These are phyloP conservation scores for Actias luna DNA, from an alignment of 2,888 invertebrate genomes.

Conservation along the genomic window DNA sequence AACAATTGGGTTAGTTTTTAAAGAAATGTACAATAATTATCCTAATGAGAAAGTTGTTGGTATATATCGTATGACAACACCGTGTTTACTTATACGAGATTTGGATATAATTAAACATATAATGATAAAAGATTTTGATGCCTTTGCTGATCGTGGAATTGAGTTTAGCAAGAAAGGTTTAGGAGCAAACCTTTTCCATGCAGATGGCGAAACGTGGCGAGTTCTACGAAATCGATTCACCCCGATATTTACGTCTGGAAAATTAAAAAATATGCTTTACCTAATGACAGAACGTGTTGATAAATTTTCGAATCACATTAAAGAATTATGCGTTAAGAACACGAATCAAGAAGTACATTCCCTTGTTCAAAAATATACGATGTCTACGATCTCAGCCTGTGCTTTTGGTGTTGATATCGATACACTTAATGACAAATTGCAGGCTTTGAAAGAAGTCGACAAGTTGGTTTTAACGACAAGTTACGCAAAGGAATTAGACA, in stretches of 20 bases:
- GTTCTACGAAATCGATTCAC: constrained; percentile 22
- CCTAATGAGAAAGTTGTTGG: constrained; percentile 57
- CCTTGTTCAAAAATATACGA: constrained; percentile 43
- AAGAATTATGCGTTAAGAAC: constrained; percentile 21
- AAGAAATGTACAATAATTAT: constrained; percentile 44
- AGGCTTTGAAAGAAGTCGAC: constrained; percentile 27
- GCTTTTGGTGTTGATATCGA: constrained; percentile 51
- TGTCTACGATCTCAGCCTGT: constrained; percentile 45
- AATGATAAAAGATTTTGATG: constrained; percentile 56
- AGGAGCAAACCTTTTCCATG: constrained; percentile 21
- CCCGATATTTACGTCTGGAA: constrained; percentile 22
- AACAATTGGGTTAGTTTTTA: constrained; percentile 32
- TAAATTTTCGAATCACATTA: constrained; percentile 37
- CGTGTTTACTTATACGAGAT: constrained; percentile 48
- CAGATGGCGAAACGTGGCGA: constrained; percentile 21
- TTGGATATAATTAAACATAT: constrained; percentile 53
- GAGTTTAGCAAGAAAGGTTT: constrained; percentile 35
- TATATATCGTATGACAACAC: constrained; percentile 49
- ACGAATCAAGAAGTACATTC: constrained; percentile 39
- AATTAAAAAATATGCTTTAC: constrained; percentile 23
- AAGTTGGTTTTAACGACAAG: constrained; percentile 25
- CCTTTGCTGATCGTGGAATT: constrained; percentile 49
- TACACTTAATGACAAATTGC: constrained; percentile 26
- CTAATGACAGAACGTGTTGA: constrained; percentile 41
- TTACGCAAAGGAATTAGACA: constrained; percentile 37